Percentiles rank a stretch among this genome's conserved stretches.
Conservation (phyloP, 2,797 vertebrate genomes). For the Lepilemur ruficaudatus region DNA sequence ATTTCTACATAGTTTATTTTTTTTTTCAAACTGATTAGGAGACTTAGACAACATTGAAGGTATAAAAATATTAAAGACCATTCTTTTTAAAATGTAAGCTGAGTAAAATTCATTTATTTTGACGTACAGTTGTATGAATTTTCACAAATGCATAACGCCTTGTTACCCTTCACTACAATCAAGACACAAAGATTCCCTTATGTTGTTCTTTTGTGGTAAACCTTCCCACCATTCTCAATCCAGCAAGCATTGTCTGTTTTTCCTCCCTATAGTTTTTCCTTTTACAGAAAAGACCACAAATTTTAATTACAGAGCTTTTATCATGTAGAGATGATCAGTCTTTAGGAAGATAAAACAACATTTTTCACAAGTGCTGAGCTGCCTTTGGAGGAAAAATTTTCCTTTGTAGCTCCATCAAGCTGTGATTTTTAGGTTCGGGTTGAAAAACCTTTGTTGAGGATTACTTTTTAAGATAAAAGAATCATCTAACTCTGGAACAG, state of each 20-base stretch:
- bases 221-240: background rate
- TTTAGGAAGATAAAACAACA: conserved; percentile 57
- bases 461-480: conserved; percentile 48
- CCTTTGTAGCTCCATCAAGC: conserved; percentile 38
- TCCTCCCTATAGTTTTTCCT: background rate
- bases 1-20: background rate
- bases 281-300: background rate
- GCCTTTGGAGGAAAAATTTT: background rate
- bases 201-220: background rate
- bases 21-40: background rate
- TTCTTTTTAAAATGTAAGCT: background rate
- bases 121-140: background rate
- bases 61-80: background rate
- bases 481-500: background rate
- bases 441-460: background rate
- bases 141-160: background rate
- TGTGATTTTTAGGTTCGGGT: conserved; percentile 36
- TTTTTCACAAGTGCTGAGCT: conserved; percentile 30
- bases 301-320: conserved; percentile 50
- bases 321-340: background rate
- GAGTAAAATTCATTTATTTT: background rate
- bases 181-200: background rate
- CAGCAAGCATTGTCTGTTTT: background rate
- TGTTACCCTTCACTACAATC: background rate
- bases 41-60: background rate